A percentile compares a stretch with the other conserved stretches of the same genome.
These are phyloP conservation scores for Heterohyrax brucei DNA, from an alignment of 2,797 vertebrate genomes.

Conservation along the genomic window DNA sequence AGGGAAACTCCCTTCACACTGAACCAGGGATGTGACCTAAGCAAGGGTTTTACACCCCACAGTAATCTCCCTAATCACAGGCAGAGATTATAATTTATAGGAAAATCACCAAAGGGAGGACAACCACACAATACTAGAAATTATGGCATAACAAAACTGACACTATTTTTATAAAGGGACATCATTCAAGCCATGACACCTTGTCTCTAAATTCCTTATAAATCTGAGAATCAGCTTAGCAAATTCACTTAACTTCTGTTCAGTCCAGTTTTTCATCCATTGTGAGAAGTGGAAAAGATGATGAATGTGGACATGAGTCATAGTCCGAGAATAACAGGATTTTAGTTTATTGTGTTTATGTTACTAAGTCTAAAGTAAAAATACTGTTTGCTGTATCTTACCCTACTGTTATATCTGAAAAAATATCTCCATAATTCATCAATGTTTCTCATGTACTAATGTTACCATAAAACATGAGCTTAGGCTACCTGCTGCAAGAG, in stretches of 20 bases:
- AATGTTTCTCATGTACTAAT: background rate
- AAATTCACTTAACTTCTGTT: background rate
- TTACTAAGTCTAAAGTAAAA: background rate
- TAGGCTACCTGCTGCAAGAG: too few relatives aligned
- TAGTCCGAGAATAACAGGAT: background rate
- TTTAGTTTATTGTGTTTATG: background rate
- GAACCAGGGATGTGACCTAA: too few relatives aligned
- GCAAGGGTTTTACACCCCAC: too few relatives aligned
- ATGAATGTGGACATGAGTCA: background rate
- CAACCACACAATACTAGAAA: too few relatives aligned
- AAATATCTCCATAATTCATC: background rate
- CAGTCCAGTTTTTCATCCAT: background rate
- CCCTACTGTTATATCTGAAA: constrained; percentile 41
- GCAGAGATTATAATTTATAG: too few relatives aligned
- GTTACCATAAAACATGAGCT: too few relatives aligned
- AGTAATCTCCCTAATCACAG: too few relatives aligned
- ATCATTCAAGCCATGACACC: too few relatives aligned
- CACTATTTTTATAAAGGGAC: too few relatives aligned
- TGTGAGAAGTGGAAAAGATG: background rate
- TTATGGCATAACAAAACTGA: too few relatives aligned
- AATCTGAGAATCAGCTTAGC: background rate
- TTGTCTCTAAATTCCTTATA: background rate
- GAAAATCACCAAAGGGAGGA: too few relatives aligned
- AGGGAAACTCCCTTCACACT: too few relatives aligned
- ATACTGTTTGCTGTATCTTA: background rate